A percentile compares a stretch with the other conserved stretches of the same genome.
These are phyloP conservation scores for Oostethus manadensis DNA, from an alignment of 2,113 vertebrate genomes.

Conservation along the genomic window DNA sequence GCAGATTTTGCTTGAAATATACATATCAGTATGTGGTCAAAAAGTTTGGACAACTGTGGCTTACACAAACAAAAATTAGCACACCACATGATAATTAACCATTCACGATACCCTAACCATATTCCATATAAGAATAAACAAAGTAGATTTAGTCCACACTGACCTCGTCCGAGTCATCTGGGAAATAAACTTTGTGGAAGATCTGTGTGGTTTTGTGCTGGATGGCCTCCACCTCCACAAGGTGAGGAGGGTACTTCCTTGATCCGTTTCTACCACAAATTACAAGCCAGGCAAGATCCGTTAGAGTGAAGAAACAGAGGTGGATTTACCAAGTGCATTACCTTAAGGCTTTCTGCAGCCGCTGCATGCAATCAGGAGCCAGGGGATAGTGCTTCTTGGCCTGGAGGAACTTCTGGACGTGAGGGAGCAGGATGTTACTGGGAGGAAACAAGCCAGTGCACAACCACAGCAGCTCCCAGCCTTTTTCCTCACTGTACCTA, in stretches of 20 bases:
- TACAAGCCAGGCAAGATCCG: neutral
- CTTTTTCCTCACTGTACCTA: constrained; percentile 94
- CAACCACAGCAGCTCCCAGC: constrained; percentile 96
- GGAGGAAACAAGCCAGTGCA: constrained; percentile 93
- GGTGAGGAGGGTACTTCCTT: constrained; percentile 92
- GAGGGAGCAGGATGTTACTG: constrained; percentile 88
- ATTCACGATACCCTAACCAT: too few relatives aligned
- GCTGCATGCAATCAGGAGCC: constrained; percentile 88
- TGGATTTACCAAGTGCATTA: constrained; percentile 40
- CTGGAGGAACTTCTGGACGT: constrained; percentile 93
- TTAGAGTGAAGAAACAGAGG: neutral
- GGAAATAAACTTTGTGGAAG: constrained; percentile 99
- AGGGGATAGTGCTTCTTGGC: constrained; percentile 86
- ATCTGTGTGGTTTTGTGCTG: constrained; percentile 99
- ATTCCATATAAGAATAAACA: neutral
- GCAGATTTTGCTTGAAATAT: too few relatives aligned
- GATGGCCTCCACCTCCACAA: constrained; percentile 98
- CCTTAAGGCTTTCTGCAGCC: constrained; percentile 93
- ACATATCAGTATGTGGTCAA: too few relatives aligned
- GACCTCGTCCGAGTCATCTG: constrained; percentile 95
- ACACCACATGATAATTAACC: too few relatives aligned
- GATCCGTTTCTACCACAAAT: constrained; percentile 81
- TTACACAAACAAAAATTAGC: too few relatives aligned
- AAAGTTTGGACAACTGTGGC: too few relatives aligned
- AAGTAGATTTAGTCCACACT: constrained; percentile 3